Evolutionary conservation across 2,888 invertebrate genomes (phyloP), one percentile per base, ranked within the genome.

Genomic region (Brachyptera putata): DNA sequence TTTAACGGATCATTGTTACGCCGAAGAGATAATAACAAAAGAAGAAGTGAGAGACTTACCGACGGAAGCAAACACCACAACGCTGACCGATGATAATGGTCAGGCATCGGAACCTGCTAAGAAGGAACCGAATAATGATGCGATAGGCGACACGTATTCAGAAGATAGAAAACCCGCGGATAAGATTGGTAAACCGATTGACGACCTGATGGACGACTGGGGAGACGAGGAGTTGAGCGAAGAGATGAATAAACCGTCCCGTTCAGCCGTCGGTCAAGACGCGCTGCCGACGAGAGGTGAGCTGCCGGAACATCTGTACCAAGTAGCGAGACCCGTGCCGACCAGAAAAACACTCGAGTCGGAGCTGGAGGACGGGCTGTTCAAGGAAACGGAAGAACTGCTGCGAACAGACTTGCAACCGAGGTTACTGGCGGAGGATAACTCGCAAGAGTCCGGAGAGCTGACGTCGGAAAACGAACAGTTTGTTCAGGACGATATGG

Each of bases 1-100:
- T 56, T 74, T 84, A 48, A 83, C 79, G 64, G 80, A 84, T 66
- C 77, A 80, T 64, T 82, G 78, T 70, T 80, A 81, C 57, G 63
- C 61, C 9, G 61, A 63, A 39, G 61, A 57, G 2, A 46, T 30
- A 30, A 11, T 30, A 7, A 30, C 30, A 30, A 46, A 24, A 21
- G 46, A 46, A 22, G 30, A 30, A 30, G 7, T 11, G 11, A 7
- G 5, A n/a, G n/a, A n/a, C n/a, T n/a, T n/a, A n/a, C n/a, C n/a
- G n/a, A n/a, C n/a, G n/a, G n/a, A n/a, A n/a, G n/a, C n/a, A n/a
- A n/a, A n/a, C n/a, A n/a, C n/a, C n/a, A n/a, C n/a, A n/a, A n/a
- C n/a, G n/a, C n/a, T n/a, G n/a, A n/a, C n/a, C n/a, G n/a, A n/a
- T n/a, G n/a, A n/a, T n/a, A n/a, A n/a, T n/a, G n/a, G n/a, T n/a